Evolutionary conservation across 2,113 vertebrate species (phyloP).

Genomic region (Lepus timidus): DNA sequence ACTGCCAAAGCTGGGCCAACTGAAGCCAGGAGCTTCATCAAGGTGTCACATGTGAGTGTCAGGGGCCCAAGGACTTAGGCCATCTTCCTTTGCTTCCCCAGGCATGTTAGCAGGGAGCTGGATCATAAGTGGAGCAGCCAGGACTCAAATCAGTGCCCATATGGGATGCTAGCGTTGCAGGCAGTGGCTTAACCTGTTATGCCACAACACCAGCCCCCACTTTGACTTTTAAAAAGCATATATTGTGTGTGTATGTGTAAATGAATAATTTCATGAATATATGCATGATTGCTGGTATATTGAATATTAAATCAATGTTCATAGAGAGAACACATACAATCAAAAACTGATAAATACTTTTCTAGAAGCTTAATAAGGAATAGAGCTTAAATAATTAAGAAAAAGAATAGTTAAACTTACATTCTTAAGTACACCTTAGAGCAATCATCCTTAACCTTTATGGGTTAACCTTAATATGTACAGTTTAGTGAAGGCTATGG

Average conservation of each 20-base stretch:
- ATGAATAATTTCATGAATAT: constrained; percentile 32
- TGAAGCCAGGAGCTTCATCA: too few species aligned
- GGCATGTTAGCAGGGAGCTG: too few species aligned
- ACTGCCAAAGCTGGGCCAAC: too few species aligned
- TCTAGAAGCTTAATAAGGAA: constrained; percentile 52
- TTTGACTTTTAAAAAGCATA: neutral
- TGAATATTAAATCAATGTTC: constrained; percentile 70
- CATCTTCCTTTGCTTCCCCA: too few species aligned
- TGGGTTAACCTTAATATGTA: neutral
- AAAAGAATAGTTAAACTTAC: neutral
- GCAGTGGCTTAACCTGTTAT: too few species aligned
- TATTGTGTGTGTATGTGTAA: neutral
- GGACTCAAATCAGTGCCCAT: too few species aligned
- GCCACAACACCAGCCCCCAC: too few species aligned
- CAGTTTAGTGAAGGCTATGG: neutral
- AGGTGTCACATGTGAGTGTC: too few species aligned
- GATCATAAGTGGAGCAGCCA: too few species aligned
- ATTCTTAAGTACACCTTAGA: neutral
- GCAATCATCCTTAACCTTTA: neutral
- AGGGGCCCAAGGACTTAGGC: too few species aligned
- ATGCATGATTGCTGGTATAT: neutral
- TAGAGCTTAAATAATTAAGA: constrained; percentile 26
- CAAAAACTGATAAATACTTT: constrained; percentile 57
- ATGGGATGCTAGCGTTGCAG: too few species aligned
- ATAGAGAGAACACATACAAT: constrained; percentile 26